Evolutionary conservation across 2,888 invertebrate species (phyloP), one percentile per base, ranked within the genome.

Genomic region (Machimus atricapillus): DNA sequence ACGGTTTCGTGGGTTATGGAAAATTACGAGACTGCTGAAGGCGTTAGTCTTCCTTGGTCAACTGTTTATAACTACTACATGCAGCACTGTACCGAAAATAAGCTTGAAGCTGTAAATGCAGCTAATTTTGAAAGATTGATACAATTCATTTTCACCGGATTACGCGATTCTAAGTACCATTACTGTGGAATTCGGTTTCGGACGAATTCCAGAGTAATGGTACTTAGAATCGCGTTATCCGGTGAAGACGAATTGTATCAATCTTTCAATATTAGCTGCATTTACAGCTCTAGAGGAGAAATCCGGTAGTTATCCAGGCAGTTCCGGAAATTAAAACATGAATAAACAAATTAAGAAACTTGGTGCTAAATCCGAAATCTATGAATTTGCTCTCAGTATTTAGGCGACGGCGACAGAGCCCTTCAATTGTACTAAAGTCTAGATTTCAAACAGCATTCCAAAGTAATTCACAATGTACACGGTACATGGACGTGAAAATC

Each of bases 161-260:
- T 99, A 90, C 94, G 98, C 52, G 99, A 99, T 93, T 99, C 98
- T 40, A 99, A 99, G 93, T 99, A 99, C 92, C 99, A 99, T 93
- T 99, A 99, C 93, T 99, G 99, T 93, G 99, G 99, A n/a, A 99
- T 99, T 89, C 95, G 99, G n/a, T n/a, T n/a, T n/a, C n/a, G n/a
- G n/a, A n/a, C 99, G 95, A 89, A 99, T 99, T n/a, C 99, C 99
- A 93, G 99, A 99, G 93, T 99, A 99, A 93, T 99, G 99, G 92
- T 99, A 99, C 93, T 99, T 99, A 40, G 98, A 99, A 93, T 99
- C 99, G 52, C 98, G 94, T 90, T 99, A 94, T 23, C 99, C 99
- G 90, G 98, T 94, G 94, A 99, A 99, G 88, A 99, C 99, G 3
- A 99, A 98, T 88, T 99, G 96, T 91, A 99, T 99, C 73, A 99